Evolutionary conservation across 2,113 vertebrate species (phyloP), one percentile per base, ranked within the genome.

Genomic region (Dipodomys stephensi): DNA sequence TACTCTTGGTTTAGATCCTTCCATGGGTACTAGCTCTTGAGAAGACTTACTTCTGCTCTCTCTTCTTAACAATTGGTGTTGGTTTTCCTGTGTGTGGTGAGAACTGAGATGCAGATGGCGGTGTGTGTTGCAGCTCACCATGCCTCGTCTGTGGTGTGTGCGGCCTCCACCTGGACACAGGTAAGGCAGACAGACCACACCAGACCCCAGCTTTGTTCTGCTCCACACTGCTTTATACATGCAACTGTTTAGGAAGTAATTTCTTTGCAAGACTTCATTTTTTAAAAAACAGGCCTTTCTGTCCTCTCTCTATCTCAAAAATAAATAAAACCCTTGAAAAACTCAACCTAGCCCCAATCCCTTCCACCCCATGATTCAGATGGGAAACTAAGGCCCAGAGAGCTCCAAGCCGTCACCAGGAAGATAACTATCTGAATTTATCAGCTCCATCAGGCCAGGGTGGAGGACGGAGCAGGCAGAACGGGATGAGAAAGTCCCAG

Each of bases 21-120:
- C 44, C 68, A 27, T 1, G 10, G 20, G 44, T 73, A 39, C 32
- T 20, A 13, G 19, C 27, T 12, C 20, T 53, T 64, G 7, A 30
- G 73, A 83, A 20, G 83, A 88, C 86, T 18, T 16, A 65, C 10
- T 81, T 28, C 49, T 67, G 11, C 13, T 90, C 82, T 69, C 68
- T 77, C n/a, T 84, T 79, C 80, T 67, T 32, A 23, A 65, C 23
- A 39, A 78, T 12, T 20, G 73, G 81, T 81, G 27, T 27, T 46
- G 65, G 53, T 74, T 88, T 39, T 95, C 92, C 73, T 67, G 15
- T 60, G 71, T 88, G 35, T 79, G 78, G 62, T 65, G 7, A 87
- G 18, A 11, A 74, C n/a, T 91, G 83, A 77, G 46, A 18, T 35
- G 77, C 10, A 60, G 73, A 77, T 30, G 11, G 3, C 23, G 22